These are phyloP conservation scores for Himalopsyche japonica DNA, from an alignment of 2,888 invertebrate species.

Conservation along the genomic window DNA sequence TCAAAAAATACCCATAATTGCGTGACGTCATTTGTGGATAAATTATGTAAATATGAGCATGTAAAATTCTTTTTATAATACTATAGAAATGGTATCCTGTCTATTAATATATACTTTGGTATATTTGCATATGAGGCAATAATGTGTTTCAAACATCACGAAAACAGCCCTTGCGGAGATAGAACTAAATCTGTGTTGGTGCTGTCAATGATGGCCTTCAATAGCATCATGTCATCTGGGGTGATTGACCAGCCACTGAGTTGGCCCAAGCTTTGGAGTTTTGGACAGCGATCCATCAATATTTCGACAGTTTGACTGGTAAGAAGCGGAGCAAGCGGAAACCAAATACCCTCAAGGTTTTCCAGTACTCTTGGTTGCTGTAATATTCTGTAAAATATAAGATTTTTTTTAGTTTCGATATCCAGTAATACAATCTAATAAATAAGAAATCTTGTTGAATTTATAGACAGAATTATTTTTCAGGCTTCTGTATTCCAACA, in stretches of 20 bases:
- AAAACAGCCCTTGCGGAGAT: constrained; percentile 61
- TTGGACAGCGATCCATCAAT: constrained; percentile 69
- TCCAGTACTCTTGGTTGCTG: constrained; percentile 67
- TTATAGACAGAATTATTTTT: too few species aligned
- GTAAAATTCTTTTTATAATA: too few species aligned
- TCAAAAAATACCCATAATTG: too few species aligned
- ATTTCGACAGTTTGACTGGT: constrained; percentile 66
- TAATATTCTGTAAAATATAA: constrained; percentile 44
- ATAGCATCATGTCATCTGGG: constrained; percentile 68
- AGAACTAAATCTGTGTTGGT: constrained; percentile 69
- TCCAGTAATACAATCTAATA: too few species aligned
- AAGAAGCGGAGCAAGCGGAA: constrained; percentile 68
- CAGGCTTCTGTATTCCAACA: too few species aligned
- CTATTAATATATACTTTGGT: too few species aligned
- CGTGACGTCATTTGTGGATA: too few species aligned
- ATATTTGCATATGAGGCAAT: neutral
- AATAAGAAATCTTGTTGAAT: too few species aligned
- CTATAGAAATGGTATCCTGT: too few species aligned
- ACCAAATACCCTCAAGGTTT: constrained; percentile 69
- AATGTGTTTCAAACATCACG: neutral
- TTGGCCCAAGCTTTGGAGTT: constrained; percentile 67
- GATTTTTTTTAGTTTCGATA: neutral
- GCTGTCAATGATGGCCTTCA: constrained; percentile 66
- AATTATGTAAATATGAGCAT: too few species aligned
- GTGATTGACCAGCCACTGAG: constrained; percentile 70